A percentile compares a stretch with the other conserved stretches of the same genome.
Evolutionary conservation across 2,888 invertebrate species (phyloP).

Genomic region (Xestia rhomboidea): DNA sequence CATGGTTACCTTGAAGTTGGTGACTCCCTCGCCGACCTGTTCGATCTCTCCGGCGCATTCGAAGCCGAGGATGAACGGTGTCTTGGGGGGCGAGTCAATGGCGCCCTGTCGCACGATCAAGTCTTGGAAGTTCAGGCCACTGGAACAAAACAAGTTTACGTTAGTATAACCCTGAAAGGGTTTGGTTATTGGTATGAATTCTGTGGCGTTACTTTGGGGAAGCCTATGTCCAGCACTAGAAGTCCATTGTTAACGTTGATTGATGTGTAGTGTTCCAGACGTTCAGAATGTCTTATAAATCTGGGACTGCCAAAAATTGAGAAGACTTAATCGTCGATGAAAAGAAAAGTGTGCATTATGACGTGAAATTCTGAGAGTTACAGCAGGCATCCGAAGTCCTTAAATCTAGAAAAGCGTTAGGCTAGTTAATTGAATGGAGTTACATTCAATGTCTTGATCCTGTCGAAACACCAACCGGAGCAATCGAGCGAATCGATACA

Average conservation of each 20-base stretch:
- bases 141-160: slow-evolving; percentile 87
- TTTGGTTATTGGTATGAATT: not conserved
- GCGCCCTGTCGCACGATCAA: slow-evolving; percentile 96
- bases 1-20: slow-evolving; percentile 92
- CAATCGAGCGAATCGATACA: slow-evolving; percentile 28
- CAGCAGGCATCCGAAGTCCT: not conserved
- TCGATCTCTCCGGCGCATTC: slow-evolving; percentile 96
- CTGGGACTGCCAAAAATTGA: not conserved
- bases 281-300: not conserved
- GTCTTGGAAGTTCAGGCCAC: slow-evolving; percentile 97
- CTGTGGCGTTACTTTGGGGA: not conserved
- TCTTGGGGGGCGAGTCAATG: slow-evolving; percentile 96
- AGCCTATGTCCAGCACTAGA: not conserved
- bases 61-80: slow-evolving; percentile 96
- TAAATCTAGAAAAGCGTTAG: slow-evolving; percentile 4
- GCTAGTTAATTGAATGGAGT: slow-evolving; percentile 5
- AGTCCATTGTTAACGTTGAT: not conserved
- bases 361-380: not conserved
- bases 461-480: slow-evolving; percentile 25
- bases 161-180: slow-evolving; percentile 9
- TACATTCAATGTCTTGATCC: slow-evolving; percentile 33
- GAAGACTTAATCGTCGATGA: too few species aligned
- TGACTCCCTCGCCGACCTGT: slow-evolving; percentile 94
- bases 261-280: not conserved
- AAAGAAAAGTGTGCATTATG: not conserved